A percentile compares a stretch with the other conserved stretches of the same genome.
These are phyloP conservation scores for Pelosia muscerda DNA, from an alignment of 2,888 invertebrate species.

Conservation along the genomic window DNA sequence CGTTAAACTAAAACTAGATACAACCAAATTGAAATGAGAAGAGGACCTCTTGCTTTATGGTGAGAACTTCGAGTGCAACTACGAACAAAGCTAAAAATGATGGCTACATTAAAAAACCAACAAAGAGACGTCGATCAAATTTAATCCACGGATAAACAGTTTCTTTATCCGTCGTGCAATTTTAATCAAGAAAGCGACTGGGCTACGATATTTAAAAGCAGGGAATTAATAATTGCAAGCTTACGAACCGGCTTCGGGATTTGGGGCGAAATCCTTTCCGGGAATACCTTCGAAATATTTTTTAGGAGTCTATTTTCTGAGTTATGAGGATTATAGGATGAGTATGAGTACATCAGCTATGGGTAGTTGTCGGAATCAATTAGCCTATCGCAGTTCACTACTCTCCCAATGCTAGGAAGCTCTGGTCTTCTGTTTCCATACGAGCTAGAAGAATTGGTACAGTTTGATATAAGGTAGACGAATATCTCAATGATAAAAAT, in stretches of 20 bases:
- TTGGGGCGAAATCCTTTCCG: constrained; percentile 8
- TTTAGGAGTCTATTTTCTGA: background rate
- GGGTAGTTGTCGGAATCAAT: too few relatives aligned
- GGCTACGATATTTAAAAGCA: constrained; percentile 33
- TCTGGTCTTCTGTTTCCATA: too few relatives aligned
- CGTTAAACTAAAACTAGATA: too few relatives aligned
- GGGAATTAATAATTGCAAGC: constrained; percentile 45
- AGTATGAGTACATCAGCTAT: background rate
- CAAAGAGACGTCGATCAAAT: constrained; percentile 37
- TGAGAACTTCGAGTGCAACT: too few relatives aligned
- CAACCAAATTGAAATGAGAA: too few relatives aligned
- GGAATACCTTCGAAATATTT: background rate
- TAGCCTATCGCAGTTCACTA: too few relatives aligned
- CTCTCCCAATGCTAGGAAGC: too few relatives aligned
- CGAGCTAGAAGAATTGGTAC: too few relatives aligned
- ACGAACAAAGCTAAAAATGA: too few relatives aligned
- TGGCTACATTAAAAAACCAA: constrained; percentile 7
- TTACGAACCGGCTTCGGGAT: constrained; percentile 30
- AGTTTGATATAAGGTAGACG: too few relatives aligned
- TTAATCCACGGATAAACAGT: constrained; percentile 38
- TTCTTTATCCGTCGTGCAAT: constrained; percentile 46
- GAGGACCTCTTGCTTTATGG: too few relatives aligned
- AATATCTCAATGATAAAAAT: too few relatives aligned
- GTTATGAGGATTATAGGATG: background rate
- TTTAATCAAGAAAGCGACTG: constrained; percentile 43